A percentile compares a stretch with the other conserved stretches of the same genome.
Evolutionary conservation across 2,888 invertebrate species (phyloP).

Genomic region (Polylopha cassiicola): DNA sequence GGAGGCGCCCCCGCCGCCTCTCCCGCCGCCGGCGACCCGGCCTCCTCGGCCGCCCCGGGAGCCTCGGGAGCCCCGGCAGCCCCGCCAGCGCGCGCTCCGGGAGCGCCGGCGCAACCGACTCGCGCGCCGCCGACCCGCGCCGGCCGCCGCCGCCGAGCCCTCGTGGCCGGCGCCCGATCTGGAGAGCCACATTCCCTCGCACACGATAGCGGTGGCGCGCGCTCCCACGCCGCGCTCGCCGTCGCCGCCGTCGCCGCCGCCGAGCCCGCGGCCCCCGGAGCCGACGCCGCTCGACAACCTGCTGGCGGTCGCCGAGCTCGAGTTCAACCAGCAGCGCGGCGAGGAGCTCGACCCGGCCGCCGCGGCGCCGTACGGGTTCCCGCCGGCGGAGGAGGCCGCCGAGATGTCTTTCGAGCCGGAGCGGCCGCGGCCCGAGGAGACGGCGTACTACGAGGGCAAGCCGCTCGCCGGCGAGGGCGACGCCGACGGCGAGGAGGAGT

Average conservation of each 20-base stretch:
- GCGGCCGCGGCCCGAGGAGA: conserved; percentile 48
- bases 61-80: conserved; percentile 33
- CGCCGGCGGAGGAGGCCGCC: conserved; percentile 57
- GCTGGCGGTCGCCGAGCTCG: conserved; percentile 80
- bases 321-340: conserved; percentile 78
- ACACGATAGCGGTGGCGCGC: conserved; percentile 76
- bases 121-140: conserved; percentile 14
- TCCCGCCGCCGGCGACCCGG: conserved; percentile 34
- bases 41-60: conserved; percentile 33
- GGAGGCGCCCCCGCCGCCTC: conserved; percentile 31
- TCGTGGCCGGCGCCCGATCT: conserved; percentile 71
- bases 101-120: conserved; percentile 29
- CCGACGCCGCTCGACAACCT: conserved; percentile 79
- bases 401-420: conserved; percentile 62
- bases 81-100: conserved; percentile 30
- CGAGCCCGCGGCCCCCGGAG: conserved; percentile 40
- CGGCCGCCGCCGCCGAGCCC: conserved; percentile 30
- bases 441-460: conserved; percentile 58
- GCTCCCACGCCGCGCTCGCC: conserved; percentile 29
- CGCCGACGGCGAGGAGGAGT: conserved; percentile 44
- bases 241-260: conserved; percentile 37
- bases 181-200: conserved; percentile 79
- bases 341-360: conserved; percentile 50
- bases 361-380: conserved; percentile 46
- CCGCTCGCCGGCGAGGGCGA: conserved; percentile 39